These are phyloP conservation scores for Beris morrisii DNA, from an alignment of 2,888 invertebrate species.

Conservation along the genomic window DNA sequence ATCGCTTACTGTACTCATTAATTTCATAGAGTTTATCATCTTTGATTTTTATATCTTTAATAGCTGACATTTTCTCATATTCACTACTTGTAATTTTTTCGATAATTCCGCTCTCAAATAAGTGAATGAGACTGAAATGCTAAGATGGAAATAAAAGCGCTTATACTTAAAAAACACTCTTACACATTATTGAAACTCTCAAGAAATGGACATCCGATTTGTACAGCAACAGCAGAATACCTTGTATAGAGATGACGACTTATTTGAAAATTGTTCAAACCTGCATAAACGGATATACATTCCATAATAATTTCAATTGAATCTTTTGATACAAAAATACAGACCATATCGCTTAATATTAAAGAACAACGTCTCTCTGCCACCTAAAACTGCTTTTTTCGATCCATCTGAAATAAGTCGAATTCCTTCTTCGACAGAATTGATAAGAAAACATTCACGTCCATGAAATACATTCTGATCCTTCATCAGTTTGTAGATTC, in stretches of 20 bases:
- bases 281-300: constrained; percentile 34
- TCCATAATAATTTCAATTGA: background rate
- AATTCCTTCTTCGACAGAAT: constrained; percentile 73
- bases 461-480: constrained; percentile 54
- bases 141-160: background rate
- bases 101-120: constrained; percentile 76
- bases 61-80: constrained; percentile 70
- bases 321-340: background rate
- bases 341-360: constrained; percentile 75
- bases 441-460: constrained; percentile 61
- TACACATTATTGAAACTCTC: constrained; percentile 75
- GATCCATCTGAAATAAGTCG: constrained; percentile 64
- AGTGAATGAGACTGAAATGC: constrained; percentile 64
- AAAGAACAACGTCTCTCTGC: constrained; percentile 73
- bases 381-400: constrained; percentile 69
- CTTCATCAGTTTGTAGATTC: constrained; percentile 69
- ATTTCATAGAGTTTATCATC: constrained; percentile 38
- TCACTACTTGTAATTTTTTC: constrained; percentile 77
- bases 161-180: constrained; percentile 43
- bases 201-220: constrained; percentile 74
- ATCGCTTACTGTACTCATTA: constrained; percentile 44
- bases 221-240: constrained; percentile 76
- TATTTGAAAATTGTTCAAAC: constrained; percentile 61
- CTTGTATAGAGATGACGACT: constrained; percentile 77
- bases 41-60: constrained; percentile 49